Evolutionary conservation across 1,140 invertebrate species (phyloP), one percentile per base, ranked within the genome.

Genomic region (Dreissena polymorpha): DNA sequence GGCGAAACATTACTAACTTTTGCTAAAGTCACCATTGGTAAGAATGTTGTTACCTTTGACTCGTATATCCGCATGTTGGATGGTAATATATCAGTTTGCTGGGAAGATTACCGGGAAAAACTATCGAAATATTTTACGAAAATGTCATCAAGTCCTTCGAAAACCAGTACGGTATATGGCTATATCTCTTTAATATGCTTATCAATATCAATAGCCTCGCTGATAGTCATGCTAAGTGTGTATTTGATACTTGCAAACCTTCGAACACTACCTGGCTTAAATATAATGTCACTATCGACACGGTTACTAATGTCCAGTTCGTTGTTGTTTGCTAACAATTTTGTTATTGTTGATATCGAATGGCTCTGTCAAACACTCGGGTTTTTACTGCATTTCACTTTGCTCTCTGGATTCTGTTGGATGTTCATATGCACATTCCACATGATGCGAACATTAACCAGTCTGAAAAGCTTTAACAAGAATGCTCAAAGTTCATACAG

Each of bases 331-430:
- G 18, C 57, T 0, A 81, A 70, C 25, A 91, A 92, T 10, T 88
- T 84, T 0, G 73, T 74, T 18, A 64, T 50, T 13, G 70, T 64
- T 7, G 60, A 77, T 49, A 60, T 51, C 7, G 67, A 55, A 3
- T 65, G 78, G 0, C 60, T 92, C 6, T 94, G 94, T 80, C 82
- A 89, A 21, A 72, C 88, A 0, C 87, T 96, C 94, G 97, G 96
- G 71, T 95, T 96, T 73, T 92, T 95, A 85, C 97, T 97, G 94
- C 97, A 98, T 91, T 98, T 97, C 94, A 96, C 97, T 92, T 97
- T 97, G 93, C 94, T 98, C 89, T 95, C 97, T 27, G 96, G 97
- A 67, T 98, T 98, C 94, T 97, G 97, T 92, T 98, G 97, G 97
- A 96, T 98, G 84, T 97, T 97, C 93, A 97, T 97, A 57, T 98